Conservation (phyloP, 1,140 invertebrate species). For the Pogonus chalceus region DNA sequence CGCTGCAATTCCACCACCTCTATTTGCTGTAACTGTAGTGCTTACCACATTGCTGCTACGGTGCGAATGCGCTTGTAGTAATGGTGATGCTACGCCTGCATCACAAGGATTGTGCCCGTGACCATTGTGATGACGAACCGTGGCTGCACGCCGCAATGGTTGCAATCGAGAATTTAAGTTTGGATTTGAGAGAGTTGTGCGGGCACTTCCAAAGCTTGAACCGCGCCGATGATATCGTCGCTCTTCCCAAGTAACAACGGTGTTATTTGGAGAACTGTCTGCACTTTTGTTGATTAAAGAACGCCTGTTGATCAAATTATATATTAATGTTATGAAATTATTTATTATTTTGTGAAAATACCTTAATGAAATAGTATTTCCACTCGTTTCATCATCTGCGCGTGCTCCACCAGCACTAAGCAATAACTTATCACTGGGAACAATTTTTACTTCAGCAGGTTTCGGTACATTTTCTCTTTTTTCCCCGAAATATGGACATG, state of each 20-base stretch:
- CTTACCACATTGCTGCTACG: slow-evolving; percentile 44
- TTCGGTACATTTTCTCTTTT: slow-evolving; percentile 35
- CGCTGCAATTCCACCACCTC: slow-evolving; percentile 33
- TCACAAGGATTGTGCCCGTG: slow-evolving; percentile 33
- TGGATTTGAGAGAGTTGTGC: slow-evolving; percentile 40
- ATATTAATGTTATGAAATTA: too few species aligned
- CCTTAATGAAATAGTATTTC: background rate
- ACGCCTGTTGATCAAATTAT: background rate
- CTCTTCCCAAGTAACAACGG: slow-evolving; percentile 54
- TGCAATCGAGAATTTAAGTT: slow-evolving; percentile 32
- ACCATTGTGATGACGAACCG: slow-evolving; percentile 30
- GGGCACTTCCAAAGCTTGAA: slow-evolving; percentile 49
- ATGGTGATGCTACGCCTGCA: slow-evolving; percentile 34
- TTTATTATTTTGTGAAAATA: slow-evolving; percentile 12
- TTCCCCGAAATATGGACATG: slow-evolving; percentile 66
- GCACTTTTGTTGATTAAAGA: slow-evolving; percentile 5
- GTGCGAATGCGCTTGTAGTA: slow-evolving; percentile 45
- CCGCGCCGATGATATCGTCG: slow-evolving; percentile 38
- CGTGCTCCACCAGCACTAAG: slow-evolving; percentile 11
- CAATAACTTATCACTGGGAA: slow-evolving; percentile 34
- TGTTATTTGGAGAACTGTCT: slow-evolving; percentile 14
- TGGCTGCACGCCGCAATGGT: slow-evolving; percentile 27
- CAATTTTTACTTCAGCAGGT: slow-evolving; percentile 43
- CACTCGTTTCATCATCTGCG: slow-evolving; percentile 16
- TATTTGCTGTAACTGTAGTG: slow-evolving; percentile 19